Evolutionary conservation across 2,888 invertebrate species (phyloP).

Genomic region (Catocala sponsa): DNA sequence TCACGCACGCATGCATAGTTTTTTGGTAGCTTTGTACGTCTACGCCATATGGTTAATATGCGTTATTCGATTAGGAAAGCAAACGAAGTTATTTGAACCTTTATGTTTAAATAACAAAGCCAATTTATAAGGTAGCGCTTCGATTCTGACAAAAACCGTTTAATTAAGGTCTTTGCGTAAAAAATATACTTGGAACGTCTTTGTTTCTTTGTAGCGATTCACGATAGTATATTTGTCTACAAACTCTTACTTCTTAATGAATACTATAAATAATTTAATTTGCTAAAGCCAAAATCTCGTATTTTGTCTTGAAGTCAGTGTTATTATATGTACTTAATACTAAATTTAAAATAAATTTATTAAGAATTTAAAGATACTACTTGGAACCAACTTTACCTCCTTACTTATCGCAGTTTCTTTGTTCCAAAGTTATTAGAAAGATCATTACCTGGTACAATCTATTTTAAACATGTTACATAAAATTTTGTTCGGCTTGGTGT

Average conservation of each 20-base stretch:
- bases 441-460: constrained; percentile 40
- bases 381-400: constrained; percentile 40
- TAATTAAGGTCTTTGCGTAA: no score
- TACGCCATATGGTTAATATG: constrained; percentile 6
- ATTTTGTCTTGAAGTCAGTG: no score
- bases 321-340: constrained; percentile 8
- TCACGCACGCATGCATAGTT: constrained; percentile 2
- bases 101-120: neutral
- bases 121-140: neutral
- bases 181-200: no score
- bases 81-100: neutral
- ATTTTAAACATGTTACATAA: constrained; percentile 43
- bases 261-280: no score
- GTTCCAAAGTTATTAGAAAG: constrained; percentile 47
- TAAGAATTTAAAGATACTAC: constrained; percentile 39
- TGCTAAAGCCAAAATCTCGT: no score
- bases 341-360: constrained; percentile 40
- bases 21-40: constrained; percentile 2
- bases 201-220: no score
- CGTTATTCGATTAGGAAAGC: neutral
- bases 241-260: no score
- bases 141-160: no score
- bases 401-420: constrained; percentile 45
- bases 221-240: no score
- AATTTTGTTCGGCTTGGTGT: constrained; percentile 28